A percentile compares a stretch with the other conserved stretches of the same genome.
Conservation (phyloP, 2,113 vertebrate genomes). For the Eudorcas thomsonii region DNA sequence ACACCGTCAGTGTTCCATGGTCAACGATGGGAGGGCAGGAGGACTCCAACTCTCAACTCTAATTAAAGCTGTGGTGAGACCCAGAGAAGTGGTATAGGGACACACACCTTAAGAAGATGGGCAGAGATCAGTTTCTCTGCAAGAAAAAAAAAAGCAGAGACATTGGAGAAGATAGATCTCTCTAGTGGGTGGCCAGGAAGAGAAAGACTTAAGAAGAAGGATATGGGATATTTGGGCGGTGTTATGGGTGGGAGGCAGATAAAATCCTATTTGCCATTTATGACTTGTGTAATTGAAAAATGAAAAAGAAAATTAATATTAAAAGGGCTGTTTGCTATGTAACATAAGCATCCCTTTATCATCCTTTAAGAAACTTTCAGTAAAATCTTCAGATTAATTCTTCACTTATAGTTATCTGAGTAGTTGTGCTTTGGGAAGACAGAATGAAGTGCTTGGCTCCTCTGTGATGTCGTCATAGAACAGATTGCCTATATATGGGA, state of each 20-base stretch:
- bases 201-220: not conserved
- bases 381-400: not conserved
- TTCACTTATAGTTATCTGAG: not conserved
- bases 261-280: not conserved
- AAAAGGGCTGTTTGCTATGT: not conserved
- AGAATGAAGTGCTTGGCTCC: not conserved
- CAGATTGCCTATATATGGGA: not conserved
- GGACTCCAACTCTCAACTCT: not conserved
- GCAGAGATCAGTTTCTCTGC: not conserved
- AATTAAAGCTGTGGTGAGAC: not conserved
- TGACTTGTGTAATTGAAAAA: not conserved
- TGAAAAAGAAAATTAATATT: not conserved
- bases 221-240: not conserved
- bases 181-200: not conserved
- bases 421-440: not conserved
- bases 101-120: not conserved
- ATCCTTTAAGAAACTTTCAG: not conserved
- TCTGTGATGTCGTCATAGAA: not conserved
- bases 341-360: not conserved
- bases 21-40: rapidly evolving
- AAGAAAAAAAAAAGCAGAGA: not conserved
- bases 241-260: not conserved
- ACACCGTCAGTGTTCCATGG: not conserved
- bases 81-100: not conserved
- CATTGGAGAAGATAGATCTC: not conserved